phyloP scores from a whole-genome alignment of 2,797 vertebrate genomes.

The Choloepus didactylus region DNA sequence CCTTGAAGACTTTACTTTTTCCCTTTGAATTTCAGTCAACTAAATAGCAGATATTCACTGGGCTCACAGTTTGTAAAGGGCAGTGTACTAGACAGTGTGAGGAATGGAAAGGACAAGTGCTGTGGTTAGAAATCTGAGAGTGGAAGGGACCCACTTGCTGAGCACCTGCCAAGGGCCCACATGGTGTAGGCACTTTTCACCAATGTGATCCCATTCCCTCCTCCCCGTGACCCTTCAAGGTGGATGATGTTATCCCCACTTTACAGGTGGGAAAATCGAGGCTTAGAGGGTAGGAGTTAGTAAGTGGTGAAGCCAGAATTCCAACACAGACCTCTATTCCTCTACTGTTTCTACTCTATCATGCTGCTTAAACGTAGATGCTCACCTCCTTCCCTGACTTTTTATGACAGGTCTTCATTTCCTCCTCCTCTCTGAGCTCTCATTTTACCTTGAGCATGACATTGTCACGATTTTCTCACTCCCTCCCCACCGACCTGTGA shows the following conservation, averaged over 20 bases:
- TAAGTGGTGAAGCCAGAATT: background rate
- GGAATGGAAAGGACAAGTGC: background rate
- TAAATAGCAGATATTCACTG: background rate
- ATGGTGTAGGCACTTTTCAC: background rate
- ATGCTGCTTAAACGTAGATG: background rate
- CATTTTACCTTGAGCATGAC: background rate
- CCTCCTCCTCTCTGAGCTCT: background rate
- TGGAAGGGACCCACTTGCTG: background rate
- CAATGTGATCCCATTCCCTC: background rate
- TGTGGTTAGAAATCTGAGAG: background rate
- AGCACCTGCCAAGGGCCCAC: background rate
- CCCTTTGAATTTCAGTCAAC: background rate
- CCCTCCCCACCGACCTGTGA: background rate
- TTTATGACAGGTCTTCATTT: background rate
- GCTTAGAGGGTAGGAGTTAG: too few relatives aligned
- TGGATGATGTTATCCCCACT: background rate
- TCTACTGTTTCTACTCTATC: background rate
- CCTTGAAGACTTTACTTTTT: background rate
- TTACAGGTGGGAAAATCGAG: background rate
- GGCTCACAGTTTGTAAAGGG: rapidly evolving
- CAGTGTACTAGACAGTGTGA: background rate
- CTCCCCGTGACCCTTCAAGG: background rate
- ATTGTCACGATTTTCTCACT: background rate
- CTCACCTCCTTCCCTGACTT: background rate
- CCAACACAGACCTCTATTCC: background rate